Base-by-base conservation (phyloP, 2,888 invertebrate genomes). In the Trichogramma dendrolimi region DNA sequence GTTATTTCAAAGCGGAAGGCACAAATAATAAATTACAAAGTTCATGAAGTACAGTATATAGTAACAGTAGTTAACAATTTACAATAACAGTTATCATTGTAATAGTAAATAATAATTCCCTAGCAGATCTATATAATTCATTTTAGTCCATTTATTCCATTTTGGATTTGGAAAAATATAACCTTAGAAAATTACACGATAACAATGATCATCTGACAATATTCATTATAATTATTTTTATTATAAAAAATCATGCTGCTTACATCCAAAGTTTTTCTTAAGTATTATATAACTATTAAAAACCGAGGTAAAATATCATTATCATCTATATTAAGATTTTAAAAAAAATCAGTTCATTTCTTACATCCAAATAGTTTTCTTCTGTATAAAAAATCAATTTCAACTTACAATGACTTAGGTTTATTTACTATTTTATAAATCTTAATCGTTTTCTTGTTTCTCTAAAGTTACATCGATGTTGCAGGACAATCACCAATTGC, bases 401-500 rank as follows among this genome's bases (percentile, higher is more conserved):
- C 42, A 60, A 58, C 60, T 60, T 60, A 65, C 62, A 62, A 55
- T 60, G 27, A 27, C 27, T 27, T 58, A 59, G 53, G 53, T 51
- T 62, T 64, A 59, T 63, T 50, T 42, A 63, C 52, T 64, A 66
- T 65, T 67, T 63, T 66, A 59, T 47, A 54, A 39, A 67, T 58
- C 52, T 49, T 64, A 58, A 53, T 66, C 59, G 67, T 65, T 62
- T 61, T 60, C 56, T 63, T 65, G 64, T 67, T 62, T 49, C 49
- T 56, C 54, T 54, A 52, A 53, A 51, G 48, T 57, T 62, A 56
- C 55, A 61, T 63, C 58, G 53, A 64, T 66, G 57, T 60, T 57
- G 62, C 63, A 70, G 72, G 72, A 74, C 74, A 71, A 73, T 74
- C 71, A 72, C 70, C 67, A 61, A 56, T 55, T 67, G 58, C 55